phyloP scores from a whole-genome alignment of 2,888 invertebrate genomes.

The Brachyopa scutellaris region DNA sequence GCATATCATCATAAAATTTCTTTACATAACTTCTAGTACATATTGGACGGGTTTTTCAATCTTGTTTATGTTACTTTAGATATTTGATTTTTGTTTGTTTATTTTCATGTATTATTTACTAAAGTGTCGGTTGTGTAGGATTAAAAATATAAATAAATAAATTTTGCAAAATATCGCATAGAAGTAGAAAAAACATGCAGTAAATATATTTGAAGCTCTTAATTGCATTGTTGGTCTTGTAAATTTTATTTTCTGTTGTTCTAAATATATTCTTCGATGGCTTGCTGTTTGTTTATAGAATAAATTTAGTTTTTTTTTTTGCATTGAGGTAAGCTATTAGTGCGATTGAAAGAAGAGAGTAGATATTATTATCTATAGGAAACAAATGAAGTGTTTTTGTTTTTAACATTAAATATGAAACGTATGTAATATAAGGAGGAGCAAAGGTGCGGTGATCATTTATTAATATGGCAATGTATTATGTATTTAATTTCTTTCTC shows the following conservation, averaged over 20 bases:
- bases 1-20: slow-evolving; percentile 40
- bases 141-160: slow-evolving; percentile 7
- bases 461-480: neutral
- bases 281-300: slow-evolving; percentile 42
- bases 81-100: slow-evolving; percentile 37
- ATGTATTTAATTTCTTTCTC: neutral
- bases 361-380: slow-evolving; percentile 8
- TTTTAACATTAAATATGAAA: slow-evolving; percentile 2
- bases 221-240: slow-evolving; percentile 71
- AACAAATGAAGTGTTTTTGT: slow-evolving; percentile 15
- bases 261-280: slow-evolving; percentile 49
- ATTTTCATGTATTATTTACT: slow-evolving; percentile 17
- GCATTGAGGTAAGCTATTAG: slow-evolving; percentile 28
- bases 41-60: slow-evolving; percentile 73
- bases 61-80: slow-evolving; percentile 69
- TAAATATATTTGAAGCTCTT: slow-evolving; percentile 72
- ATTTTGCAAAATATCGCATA: slow-evolving; percentile 58
- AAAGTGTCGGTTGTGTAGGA: slow-evolving; percentile 43
- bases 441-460: slow-evolving; percentile 5
- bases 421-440: neutral
- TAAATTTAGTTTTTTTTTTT: slow-evolving; percentile 5
- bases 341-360: slow-evolving; percentile 5
- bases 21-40: slow-evolving; percentile 67
- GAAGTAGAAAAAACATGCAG: slow-evolving; percentile 65
- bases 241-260: slow-evolving; percentile 31